Conservation (phyloP, 2,888 invertebrate genomes). For the Acronicta psi region DNA sequence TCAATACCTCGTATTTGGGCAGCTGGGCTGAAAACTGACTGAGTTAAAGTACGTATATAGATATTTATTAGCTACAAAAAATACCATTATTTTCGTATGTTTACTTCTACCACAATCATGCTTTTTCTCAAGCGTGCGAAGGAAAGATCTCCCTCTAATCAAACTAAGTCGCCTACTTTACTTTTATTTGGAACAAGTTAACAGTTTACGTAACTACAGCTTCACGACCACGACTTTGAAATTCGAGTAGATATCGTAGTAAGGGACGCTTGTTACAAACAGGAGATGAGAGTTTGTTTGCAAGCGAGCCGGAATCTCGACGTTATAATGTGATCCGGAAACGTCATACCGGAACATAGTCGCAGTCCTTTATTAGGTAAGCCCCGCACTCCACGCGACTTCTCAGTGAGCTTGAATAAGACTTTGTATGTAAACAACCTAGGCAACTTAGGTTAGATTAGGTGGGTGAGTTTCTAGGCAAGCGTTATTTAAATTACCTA, state of each 20-base stretch:
- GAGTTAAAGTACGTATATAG: too few relatives aligned
- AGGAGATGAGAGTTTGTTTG: slow-evolving; percentile 67
- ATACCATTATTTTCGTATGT: too few relatives aligned
- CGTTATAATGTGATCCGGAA: slow-evolving; percentile 64
- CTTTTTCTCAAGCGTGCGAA: too few relatives aligned
- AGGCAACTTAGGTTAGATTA: slow-evolving; percentile 8
- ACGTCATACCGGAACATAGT: slow-evolving; percentile 56
- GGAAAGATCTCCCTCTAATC: too few relatives aligned
- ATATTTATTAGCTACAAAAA: too few relatives aligned
- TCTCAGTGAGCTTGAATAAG: slow-evolving; percentile 38
- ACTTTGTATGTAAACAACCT: slow-evolving; percentile 44
- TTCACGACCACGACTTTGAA: slow-evolving; percentile 1
- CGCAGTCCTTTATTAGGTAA: slow-evolving; percentile 56
- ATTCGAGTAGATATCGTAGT: slow-evolving; percentile 28
- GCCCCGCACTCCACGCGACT: slow-evolving; percentile 32
- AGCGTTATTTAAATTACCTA: too few relatives aligned
- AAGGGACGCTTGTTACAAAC: slow-evolving; percentile 54
- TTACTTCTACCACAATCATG: too few relatives aligned
- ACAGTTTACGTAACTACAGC: slow-evolving; percentile 6
- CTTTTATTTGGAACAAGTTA: too few relatives aligned
- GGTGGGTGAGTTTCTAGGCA: slow-evolving; percentile 9
- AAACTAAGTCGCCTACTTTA: too few relatives aligned
- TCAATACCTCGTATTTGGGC: too few relatives aligned
- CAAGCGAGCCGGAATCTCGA: slow-evolving; percentile 59
- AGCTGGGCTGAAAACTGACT: too few relatives aligned